Percentiles rank a stretch among this genome's conserved stretches.
Conservation (phyloP, 2,113 vertebrate species). For the Urocitellus parryii region DNA sequence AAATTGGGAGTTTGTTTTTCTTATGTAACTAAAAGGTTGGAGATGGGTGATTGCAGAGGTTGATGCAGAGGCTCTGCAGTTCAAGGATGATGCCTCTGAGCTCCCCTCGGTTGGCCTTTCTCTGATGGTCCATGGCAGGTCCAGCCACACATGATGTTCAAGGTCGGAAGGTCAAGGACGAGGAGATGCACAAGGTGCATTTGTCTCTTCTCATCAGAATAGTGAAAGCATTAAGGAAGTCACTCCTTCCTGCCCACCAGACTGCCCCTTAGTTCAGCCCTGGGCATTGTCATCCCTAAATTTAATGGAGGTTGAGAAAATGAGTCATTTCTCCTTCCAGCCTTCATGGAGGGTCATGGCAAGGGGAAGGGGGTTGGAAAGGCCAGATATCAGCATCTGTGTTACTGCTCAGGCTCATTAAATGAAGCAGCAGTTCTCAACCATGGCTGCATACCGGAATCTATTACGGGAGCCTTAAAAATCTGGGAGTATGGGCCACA, state of each 20-base stretch:
- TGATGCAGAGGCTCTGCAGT: neutral
- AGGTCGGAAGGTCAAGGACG: neutral
- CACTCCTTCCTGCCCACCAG: neutral
- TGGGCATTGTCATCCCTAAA: neutral
- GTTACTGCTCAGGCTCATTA: neutral
- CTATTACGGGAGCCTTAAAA: neutral
- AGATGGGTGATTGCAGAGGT: neutral
- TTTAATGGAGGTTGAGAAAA: neutral
- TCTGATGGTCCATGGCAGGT: neutral
- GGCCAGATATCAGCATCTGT: neutral
- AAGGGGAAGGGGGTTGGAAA: neutral
- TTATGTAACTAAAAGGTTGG: neutral
- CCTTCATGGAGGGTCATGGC: neutral
- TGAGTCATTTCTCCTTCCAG: neutral
- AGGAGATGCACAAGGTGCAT: neutral
- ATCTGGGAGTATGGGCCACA: neutral
- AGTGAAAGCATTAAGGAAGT: neutral
- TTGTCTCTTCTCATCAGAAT: neutral
- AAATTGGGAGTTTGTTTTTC: constrained; percentile 10
- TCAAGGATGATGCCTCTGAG: neutral
- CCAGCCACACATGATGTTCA: neutral
- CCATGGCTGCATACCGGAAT: neutral
- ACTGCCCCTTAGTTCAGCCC: neutral
- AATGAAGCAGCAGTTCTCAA: neutral
- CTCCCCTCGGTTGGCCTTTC: neutral